These are phyloP conservation scores for Plusia festucae DNA, from an alignment of 2,888 invertebrate species.

Conservation along the genomic window DNA sequence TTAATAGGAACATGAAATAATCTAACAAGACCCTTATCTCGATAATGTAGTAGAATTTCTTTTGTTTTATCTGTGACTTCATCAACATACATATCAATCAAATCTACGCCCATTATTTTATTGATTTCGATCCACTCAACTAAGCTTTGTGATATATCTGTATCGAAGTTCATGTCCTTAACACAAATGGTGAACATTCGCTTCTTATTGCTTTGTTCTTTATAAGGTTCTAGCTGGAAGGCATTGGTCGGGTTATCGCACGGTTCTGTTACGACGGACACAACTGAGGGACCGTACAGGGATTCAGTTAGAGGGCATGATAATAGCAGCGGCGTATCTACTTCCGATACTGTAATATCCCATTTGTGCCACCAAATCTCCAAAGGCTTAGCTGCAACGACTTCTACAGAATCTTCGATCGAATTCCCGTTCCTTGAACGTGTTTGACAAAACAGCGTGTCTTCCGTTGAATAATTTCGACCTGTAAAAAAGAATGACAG, in stretches of 20 bases:
- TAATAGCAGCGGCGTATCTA: constrained; percentile 89
- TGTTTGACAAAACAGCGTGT: constrained; percentile 88
- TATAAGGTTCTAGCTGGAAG: constrained; percentile 71
- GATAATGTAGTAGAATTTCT: constrained; percentile 89
- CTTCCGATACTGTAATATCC: constrained; percentile 83
- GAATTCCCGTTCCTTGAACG: constrained; percentile 69
- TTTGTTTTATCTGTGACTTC: constrained; percentile 87
- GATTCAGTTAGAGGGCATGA: constrained; percentile 90
- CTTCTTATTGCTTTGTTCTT: constrained; percentile 57
- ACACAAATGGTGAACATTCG: constrained; percentile 91
- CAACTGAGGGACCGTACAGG: constrained; percentile 73
- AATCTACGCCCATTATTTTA: constrained; percentile 91
- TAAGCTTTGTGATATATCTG: constrained; percentile 90
- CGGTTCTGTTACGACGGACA: constrained; percentile 86
- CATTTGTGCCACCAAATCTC: constrained; percentile 91
- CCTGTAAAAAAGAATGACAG: constrained; percentile 72
- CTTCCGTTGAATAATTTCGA: constrained; percentile 76
- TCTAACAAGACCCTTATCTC: constrained; percentile 82
- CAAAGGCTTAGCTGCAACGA: constrained; percentile 88
- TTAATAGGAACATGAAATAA: constrained; percentile 88
- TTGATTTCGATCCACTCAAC: constrained; percentile 93
- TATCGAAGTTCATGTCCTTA: constrained; percentile 91
- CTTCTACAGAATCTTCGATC: constrained; percentile 82
- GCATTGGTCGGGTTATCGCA: constrained; percentile 85
- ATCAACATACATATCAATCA: constrained; percentile 91